phyloP scores from a whole-genome alignment of 1,140 invertebrate genomes.

The Sipha flava region DNA sequence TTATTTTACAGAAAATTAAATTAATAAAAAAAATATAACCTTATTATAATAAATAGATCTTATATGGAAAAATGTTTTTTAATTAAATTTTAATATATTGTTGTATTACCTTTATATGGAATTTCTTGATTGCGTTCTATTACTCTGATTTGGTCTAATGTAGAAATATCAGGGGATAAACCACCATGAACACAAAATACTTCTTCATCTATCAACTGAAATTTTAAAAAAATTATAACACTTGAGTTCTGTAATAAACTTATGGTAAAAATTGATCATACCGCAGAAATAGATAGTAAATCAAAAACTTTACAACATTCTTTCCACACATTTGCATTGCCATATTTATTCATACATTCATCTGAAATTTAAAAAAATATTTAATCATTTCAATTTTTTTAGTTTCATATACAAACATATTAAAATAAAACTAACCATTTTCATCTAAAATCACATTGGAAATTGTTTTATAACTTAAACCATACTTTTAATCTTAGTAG shows the following conservation, averaged over 20 bases:
- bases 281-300: constrained; percentile 90
- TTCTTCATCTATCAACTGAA: constrained; percentile 89
- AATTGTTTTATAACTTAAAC: too few species aligned
- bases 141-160: constrained; percentile 84
- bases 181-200: constrained; percentile 97
- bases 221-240: constrained; percentile 34
- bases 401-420: too few species aligned
- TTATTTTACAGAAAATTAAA: too few species aligned
- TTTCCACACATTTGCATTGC: constrained; percentile 97
- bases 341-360: constrained; percentile 98
- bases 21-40: too few species aligned
- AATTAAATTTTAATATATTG: neutral
- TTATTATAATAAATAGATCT: too few species aligned
- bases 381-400: neutral
- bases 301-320: constrained; percentile 98
- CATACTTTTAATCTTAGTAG: too few species aligned
- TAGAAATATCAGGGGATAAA: constrained; percentile 81
- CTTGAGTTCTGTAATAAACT: neutral
- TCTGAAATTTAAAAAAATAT: constrained; percentile 51
- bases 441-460: too few species aligned
- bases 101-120: constrained; percentile 76
- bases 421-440: too few species aligned
- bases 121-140: constrained; percentile 96
- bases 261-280: constrained; percentile 51
- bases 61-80: too few species aligned